Evolutionary conservation across 2,797 vertebrate genomes (phyloP).

Genomic region (Spizella passerina): DNA sequence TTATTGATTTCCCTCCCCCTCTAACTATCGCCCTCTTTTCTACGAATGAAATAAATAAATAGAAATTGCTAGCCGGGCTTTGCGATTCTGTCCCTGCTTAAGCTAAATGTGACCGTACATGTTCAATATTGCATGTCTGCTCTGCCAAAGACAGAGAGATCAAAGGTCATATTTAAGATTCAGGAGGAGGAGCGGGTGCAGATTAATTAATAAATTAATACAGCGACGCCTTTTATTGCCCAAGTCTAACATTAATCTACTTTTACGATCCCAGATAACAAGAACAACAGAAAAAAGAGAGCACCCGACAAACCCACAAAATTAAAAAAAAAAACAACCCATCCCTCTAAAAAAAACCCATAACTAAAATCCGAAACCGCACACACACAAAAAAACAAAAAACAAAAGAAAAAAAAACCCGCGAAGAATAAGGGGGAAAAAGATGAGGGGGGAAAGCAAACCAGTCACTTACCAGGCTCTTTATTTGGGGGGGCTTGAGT

Average conservation of each 20-base stretch:
- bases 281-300: constrained; percentile 17
- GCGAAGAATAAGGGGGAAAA: background rate
- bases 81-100: constrained; percentile 49
- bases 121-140: constrained; percentile 73
- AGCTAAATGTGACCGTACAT: constrained; percentile 70
- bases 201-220: constrained; percentile 85
- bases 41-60: constrained; percentile 37
- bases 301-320: background rate
- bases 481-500: constrained; percentile 79
- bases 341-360: background rate
- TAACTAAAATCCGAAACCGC: background rate
- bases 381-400: background rate
- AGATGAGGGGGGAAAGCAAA: constrained; percentile 55
- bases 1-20: constrained; percentile 73
- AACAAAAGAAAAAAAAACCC: background rate
- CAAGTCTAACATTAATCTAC: constrained; percentile 78
- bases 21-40: constrained; percentile 51
- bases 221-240: constrained; percentile 77
- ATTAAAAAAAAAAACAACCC: background rate
- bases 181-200: constrained; percentile 80
- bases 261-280: constrained; percentile 74
- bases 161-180: constrained; percentile 90
- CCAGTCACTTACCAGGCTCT: constrained; percentile 92
- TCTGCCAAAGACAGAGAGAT: constrained; percentile 84
- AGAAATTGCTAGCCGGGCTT: constrained; percentile 41